Base-by-base conservation (phyloP, 2,797 vertebrate genomes). In the Danio tinwini region DNA sequence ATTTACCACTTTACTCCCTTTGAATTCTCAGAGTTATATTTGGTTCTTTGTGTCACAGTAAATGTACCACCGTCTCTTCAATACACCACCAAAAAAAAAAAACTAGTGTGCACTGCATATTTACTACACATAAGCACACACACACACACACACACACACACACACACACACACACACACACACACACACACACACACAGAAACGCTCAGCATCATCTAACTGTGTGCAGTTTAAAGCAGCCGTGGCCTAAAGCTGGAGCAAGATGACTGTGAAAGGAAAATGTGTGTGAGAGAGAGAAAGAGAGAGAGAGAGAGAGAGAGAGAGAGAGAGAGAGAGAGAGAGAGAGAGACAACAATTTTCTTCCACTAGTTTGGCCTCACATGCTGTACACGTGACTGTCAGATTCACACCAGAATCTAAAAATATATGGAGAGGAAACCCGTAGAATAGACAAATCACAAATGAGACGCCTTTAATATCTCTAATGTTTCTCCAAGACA, bases 321-420 rank as follows among this genome's bases (percentile, higher is more conserved):
- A 70, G 62, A 52, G 14, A 69, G 40, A 68, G 76, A 59, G 64
- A 70, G 68, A 71, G 76, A 73, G 58, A 61, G 52, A 50, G 17
- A 65, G 59, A 37, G 61, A 55, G 78, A 63, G 64, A 72, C 19
- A 76, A 50, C 47, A 6, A 11, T 71, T 65, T 71, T 62, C 59
- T 67, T 76, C 81, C 77, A 82, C 74, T 78, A 78, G 63, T 72
- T 76, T 81, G 78, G 82, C 52, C 74, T 83, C 81, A 83, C 71
- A 65, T 78, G 81, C 63, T 39, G 11, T 17, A 73, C 81, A 83
- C 52, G 81, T 83, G 82, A 79, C 72, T 70, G 69, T 53, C 29
- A 62, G 44, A 70, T 82, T 67, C 65, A 68, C 64, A 56, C 62
- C n/a, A 61, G 17, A 75, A 56, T 73, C 44, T 69, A 50, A 74